Conservation (phyloP, 2,797 vertebrate species). For the Bovichtus diacanthus region DNA sequence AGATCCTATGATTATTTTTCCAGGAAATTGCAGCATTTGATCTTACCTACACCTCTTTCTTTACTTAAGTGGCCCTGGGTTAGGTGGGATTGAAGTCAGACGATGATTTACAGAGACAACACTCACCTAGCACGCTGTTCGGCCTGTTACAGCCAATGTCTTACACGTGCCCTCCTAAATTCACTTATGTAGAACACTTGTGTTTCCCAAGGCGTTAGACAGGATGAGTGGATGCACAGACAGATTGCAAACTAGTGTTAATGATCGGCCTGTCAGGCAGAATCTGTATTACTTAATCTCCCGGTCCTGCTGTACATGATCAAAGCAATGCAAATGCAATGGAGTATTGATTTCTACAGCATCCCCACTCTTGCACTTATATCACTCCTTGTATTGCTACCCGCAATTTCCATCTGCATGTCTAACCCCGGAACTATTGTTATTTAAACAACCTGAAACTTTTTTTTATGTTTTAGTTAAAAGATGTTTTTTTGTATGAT, state of each 20-base stretch:
- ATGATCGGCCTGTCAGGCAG: conserved; percentile 78
- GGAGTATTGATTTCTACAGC: conserved; percentile 78
- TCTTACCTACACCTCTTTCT: conserved; percentile 65
- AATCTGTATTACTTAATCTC: conserved; percentile 82
- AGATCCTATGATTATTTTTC: conserved; percentile 83
- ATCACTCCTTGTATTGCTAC: conserved; percentile 53
- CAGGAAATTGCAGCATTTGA: conserved; percentile 77
- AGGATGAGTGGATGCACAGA: conserved; percentile 61
- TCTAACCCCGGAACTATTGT: conserved; percentile 29
- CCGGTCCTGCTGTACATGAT: conserved; percentile 68
- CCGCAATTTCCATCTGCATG: conserved; percentile 48
- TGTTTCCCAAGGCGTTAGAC: conserved; percentile 75
- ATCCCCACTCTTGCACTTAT: conserved; percentile 54
- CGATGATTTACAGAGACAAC: conserved; percentile 59
- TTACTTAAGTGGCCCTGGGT: conserved; percentile 61
- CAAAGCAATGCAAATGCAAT: conserved; percentile 79
- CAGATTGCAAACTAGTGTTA: conserved; percentile 79
- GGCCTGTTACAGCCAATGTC: conserved; percentile 63
- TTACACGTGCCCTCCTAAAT: conserved; percentile 76
- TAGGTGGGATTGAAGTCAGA: conserved; percentile 48
- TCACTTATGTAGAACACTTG: conserved; percentile 78
- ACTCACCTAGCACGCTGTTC: conserved; percentile 45
- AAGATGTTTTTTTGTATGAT: neutral
- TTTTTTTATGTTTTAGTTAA: neutral
- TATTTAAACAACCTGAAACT: conserved; percentile 40